These are phyloP conservation scores for Hyperopisus bebe DNA, from an alignment of 2,113 vertebrate genomes.

Conservation along the genomic window DNA sequence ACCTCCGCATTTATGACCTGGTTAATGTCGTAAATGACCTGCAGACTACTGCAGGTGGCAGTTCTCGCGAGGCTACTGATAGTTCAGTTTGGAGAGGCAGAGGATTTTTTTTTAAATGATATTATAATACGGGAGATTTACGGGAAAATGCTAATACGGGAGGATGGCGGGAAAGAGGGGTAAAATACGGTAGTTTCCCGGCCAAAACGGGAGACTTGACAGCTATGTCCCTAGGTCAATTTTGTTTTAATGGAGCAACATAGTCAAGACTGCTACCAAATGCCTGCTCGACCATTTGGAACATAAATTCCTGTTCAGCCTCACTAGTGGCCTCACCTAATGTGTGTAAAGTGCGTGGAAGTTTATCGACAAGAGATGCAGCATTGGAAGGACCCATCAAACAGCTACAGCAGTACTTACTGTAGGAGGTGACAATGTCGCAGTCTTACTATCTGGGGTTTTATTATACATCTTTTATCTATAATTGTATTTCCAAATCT, in stretches of 20 bases:
- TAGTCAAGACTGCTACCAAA: not conserved
- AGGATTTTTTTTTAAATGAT: too few relatives aligned
- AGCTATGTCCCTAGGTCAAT: not conserved
- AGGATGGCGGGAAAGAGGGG: too few relatives aligned
- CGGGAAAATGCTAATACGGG: too few relatives aligned
- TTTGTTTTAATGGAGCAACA: not conserved
- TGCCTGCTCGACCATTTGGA: not conserved
- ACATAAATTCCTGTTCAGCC: not conserved
- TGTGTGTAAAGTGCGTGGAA: not conserved
- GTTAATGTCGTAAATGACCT: too few relatives aligned
- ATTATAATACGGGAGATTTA: too few relatives aligned
- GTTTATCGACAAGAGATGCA: not conserved
- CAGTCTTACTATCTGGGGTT: not conserved
- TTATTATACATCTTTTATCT: not conserved
- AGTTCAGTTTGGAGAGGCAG: too few relatives aligned
- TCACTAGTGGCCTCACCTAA: not conserved
- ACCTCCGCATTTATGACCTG: too few relatives aligned
- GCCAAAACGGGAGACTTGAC: too few relatives aligned
- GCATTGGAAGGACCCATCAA: not conserved
- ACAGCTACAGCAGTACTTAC: not conserved
- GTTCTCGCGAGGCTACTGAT: too few relatives aligned
- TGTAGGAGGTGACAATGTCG: not conserved
- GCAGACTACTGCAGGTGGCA: too few relatives aligned
- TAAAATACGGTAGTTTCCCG: too few relatives aligned
- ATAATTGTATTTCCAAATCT: not conserved